Evolutionary conservation across 2,797 vertebrate species (phyloP).

Genomic region (Pitangus sulphuratus): DNA sequence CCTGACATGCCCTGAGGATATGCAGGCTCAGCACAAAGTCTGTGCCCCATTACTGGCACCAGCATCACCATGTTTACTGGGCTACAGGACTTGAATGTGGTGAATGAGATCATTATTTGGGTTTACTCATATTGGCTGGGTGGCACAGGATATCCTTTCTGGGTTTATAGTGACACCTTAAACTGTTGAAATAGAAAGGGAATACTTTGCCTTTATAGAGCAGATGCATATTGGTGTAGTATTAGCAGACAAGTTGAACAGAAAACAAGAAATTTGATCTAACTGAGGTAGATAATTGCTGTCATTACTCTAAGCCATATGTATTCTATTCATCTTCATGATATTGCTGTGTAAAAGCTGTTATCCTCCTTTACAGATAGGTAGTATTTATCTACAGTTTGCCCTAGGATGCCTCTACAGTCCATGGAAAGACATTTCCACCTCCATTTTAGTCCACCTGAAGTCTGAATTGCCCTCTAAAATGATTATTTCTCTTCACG

Average conservation of each 20-base stretch:
- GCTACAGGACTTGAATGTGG: neutral
- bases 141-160: neutral
- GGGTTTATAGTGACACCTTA: neutral
- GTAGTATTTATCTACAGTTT: neutral
- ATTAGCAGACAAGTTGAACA: neutral
- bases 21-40: conserved; percentile 29
- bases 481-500: conserved; percentile 43
- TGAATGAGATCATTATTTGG: neutral
- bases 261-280: conserved; percentile 23
- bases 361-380: neutral
- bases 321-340: conserved; percentile 22
- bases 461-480: conserved; percentile 47
- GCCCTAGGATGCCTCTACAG: neutral
- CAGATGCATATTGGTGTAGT: neutral
- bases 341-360: conserved; percentile 19
- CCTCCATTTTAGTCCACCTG: conserved; percentile 28
- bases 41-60: neutral
- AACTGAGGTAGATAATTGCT: conserved; percentile 23
- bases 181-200: neutral
- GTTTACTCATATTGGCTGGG: neutral
- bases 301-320: conserved; percentile 29
- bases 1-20: neutral
- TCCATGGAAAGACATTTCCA: neutral
- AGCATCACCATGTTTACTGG: neutral
- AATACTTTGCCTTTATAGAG: neutral